These are phyloP conservation scores for Papilio aristodemus DNA, from an alignment of 1,140 invertebrate species.

Conservation along the genomic window DNA sequence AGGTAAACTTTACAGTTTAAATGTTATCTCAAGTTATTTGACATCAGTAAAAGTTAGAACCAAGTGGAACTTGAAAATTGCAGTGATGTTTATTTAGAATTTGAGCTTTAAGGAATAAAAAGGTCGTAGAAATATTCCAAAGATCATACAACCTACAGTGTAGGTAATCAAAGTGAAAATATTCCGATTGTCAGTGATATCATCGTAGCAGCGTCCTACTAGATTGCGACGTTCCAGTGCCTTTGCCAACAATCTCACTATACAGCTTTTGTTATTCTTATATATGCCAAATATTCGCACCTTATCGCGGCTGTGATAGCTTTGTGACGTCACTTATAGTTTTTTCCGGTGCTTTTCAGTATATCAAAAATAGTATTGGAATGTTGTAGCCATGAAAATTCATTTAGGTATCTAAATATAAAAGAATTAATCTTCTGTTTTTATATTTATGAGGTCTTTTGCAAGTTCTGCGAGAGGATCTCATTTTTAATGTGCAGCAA, in stretches of 20 bases:
- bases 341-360: constrained; percentile 54
- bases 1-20: too few relatives aligned
- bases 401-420: too few relatives aligned
- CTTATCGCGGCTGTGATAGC: constrained; percentile 62
- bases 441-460: too few relatives aligned
- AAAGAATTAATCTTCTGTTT: too few relatives aligned
- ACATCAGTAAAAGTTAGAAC: too few relatives aligned
- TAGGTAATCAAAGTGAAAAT: constrained; percentile 39
- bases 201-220: constrained; percentile 47
- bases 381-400: too few relatives aligned
- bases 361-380: neutral
- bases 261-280: constrained; percentile 62
- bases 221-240: constrained; percentile 43
- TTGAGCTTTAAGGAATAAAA: too few relatives aligned
- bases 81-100: too few relatives aligned
- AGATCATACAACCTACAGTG: neutral
- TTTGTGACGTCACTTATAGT: constrained; percentile 61
- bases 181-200: constrained; percentile 52
- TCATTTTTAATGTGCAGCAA: too few relatives aligned
- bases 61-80: too few relatives aligned
- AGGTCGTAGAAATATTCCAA: neutral
- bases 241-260: constrained; percentile 68
- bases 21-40: too few relatives aligned
- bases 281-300: constrained; percentile 69
- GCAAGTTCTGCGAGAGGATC: too few relatives aligned